Conservation (phyloP, 2,888 invertebrate genomes). For the Drosophila anomalata region DNA sequence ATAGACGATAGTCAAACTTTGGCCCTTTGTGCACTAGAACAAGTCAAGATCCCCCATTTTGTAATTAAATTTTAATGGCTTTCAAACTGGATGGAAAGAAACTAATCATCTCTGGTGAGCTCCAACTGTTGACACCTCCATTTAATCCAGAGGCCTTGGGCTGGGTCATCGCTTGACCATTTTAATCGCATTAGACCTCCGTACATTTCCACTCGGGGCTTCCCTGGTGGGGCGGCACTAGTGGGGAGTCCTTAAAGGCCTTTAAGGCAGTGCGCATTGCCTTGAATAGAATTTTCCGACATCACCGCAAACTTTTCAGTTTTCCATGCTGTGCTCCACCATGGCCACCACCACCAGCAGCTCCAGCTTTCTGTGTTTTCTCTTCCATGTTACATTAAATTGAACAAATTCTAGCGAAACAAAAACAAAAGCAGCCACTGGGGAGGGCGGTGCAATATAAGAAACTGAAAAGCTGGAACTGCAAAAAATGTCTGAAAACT, state of each 20-base stretch:
- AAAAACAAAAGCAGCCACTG: conserved; percentile 40
- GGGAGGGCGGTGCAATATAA: conserved; percentile 12
- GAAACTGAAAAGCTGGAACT: conserved; percentile 3
- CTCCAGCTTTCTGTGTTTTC: conserved; percentile 25
- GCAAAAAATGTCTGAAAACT: conserved; percentile 52
- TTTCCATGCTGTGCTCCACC: conserved; percentile 32
- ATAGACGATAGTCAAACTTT: too few species aligned
- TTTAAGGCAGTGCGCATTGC: conserved; percentile 10
- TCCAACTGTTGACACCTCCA: not conserved
- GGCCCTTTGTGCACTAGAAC: not conserved
- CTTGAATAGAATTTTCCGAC: conserved; percentile 25
- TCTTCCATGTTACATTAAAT: conserved; percentile 51
- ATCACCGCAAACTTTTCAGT: conserved; percentile 44
- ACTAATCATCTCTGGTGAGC: not conserved
- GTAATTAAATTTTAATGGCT: not conserved
- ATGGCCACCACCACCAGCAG: not conserved
- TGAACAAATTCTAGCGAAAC: conserved; percentile 54
- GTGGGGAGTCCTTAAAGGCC: conserved; percentile 9
- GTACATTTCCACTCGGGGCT: not conserved
- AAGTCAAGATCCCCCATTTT: too few species aligned
- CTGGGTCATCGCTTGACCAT: not conserved
- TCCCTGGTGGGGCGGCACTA: not conserved
- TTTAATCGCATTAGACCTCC: conserved; percentile 18
- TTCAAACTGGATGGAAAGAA: not conserved
- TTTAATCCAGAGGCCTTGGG: not conserved